These are phyloP conservation scores for Rhinophrynus dorsalis DNA, from an alignment of 2,797 vertebrate genomes.

Conservation along the genomic window DNA sequence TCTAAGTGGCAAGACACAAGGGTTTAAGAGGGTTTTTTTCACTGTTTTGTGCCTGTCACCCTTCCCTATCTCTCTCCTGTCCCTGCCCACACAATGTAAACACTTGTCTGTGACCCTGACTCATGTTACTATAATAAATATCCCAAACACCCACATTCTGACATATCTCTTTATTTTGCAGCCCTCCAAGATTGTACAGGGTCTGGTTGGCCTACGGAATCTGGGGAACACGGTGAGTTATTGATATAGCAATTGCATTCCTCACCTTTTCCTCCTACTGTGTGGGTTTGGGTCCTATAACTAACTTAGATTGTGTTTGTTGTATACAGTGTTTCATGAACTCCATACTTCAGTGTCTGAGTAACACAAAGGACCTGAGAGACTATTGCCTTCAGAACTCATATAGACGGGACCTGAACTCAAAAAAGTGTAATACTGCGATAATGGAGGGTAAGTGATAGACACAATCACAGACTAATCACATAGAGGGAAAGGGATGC, in stretches of 20 bases:
- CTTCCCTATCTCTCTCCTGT: too few species aligned
- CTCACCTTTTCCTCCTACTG: too few species aligned
- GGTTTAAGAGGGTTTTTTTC: too few species aligned
- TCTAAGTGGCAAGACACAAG: too few species aligned
- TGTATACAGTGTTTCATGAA: slow-evolving; percentile 95
- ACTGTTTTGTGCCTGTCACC: too few species aligned
- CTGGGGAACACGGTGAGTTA: slow-evolving; percentile 94
- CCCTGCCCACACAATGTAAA: too few species aligned
- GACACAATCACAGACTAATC: too few species aligned
- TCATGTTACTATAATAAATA: too few species aligned
- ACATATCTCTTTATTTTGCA: slow-evolving; percentile 66
- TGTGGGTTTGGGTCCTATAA: neutral
- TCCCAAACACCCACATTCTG: too few species aligned
- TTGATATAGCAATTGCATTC: neutral
- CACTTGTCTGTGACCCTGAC: too few species aligned
- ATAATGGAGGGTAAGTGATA: slow-evolving; percentile 88
- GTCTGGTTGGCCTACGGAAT: slow-evolving; percentile 92
- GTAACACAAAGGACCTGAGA: slow-evolving; percentile 90
- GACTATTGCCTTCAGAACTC: slow-evolving; percentile 96
- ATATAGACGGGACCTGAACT: slow-evolving; percentile 90
- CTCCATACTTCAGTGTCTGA: slow-evolving; percentile 98
- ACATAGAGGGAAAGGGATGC: too few species aligned
- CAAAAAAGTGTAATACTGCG: slow-evolving; percentile 85
- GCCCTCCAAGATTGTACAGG: slow-evolving; percentile 90
- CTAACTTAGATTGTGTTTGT: slow-evolving; percentile 15